These are phyloP conservation scores for Phytoseiulus persimilis DNA, from an alignment of 2,888 invertebrate species.

Conservation along the genomic window DNA sequence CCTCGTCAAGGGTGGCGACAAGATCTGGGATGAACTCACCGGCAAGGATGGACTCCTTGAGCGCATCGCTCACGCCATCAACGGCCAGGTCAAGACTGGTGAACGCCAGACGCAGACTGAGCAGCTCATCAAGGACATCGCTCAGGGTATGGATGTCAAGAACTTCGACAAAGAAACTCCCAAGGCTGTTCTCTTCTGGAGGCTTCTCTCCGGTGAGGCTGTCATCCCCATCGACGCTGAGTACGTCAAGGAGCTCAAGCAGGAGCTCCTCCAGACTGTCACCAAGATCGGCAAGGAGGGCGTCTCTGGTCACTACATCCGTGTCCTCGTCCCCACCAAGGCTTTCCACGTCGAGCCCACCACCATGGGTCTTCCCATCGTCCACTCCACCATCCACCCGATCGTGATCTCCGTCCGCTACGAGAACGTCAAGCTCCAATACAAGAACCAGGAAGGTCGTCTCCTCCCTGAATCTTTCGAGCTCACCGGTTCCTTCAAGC, in stretches of 20 bases:
- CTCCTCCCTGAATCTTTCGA: not conserved
- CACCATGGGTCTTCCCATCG: conserved; percentile 7
- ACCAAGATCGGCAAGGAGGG: conserved; percentile 20
- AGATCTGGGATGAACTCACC: conserved; percentile 30
- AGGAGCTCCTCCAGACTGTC: conserved; percentile 16
- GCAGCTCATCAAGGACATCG: conserved; percentile 27
- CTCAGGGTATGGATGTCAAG: conserved; percentile 16
- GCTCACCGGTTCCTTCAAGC: conserved; percentile 23
- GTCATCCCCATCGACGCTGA: conserved; percentile 17
- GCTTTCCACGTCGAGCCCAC: conserved; percentile 24
- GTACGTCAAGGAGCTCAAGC: not conserved
- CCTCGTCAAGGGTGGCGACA: conserved; percentile 37
- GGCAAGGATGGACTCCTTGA: conserved; percentile 33
- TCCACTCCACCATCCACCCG: conserved; percentile 36
- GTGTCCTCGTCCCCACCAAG: conserved; percentile 28
- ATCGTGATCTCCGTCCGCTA: conserved; percentile 36
- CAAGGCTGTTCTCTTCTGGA: conserved; percentile 38
- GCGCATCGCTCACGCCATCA: conserved; percentile 30
- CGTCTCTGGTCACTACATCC: not conserved
- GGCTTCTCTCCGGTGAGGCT: conserved; percentile 13
- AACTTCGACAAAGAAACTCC: conserved; percentile 22
- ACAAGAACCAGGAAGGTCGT: conserved; percentile 23
- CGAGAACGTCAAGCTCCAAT: conserved; percentile 23
- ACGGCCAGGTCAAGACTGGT: conserved; percentile 30
- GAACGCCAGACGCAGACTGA: not conserved